Evolutionary conservation across 1,140 invertebrate genomes (phyloP), one percentile per base, ranked within the genome.

Genomic region (Lysiphlebus fabarum): DNA sequence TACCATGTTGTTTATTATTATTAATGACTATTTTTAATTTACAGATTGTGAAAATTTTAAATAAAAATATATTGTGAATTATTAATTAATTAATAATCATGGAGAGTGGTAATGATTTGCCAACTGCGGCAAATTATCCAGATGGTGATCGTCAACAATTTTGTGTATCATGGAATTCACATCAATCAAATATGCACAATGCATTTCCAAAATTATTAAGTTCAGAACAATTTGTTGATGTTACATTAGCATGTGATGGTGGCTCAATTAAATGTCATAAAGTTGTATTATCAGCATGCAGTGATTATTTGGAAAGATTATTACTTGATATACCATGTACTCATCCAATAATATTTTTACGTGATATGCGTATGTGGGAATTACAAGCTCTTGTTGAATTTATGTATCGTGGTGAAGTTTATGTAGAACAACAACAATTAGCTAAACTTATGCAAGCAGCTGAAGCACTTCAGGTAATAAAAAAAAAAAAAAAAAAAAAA

Each of bases 231-330:
- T 94, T 95, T 72, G 91, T 93, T 1, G 93, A 95, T 74, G 91
- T 94, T 11, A 95, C 92, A 6, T 73, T 95, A 43, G 91, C 91
- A 11, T 94, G 92, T 71, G 92, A 95, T 71, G 90, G 90, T 7
- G 84, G 88, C 54, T 90, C 90, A 70, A 84, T 95, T 61, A 90
- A 92, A 70, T 94, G 92, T 67, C 93, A 95, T 83, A 93, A 91
- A 69, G 84, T 94, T 43, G 90, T 90, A 10, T 72, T 90, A 56
- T 91, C 90, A 4, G 90, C 91, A 1, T 92, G 90, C 72, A 91
- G 89, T 56, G 87, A 90, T 5, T 93, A 93, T 73, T 88, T 93
- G 65, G 90, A 93, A 76, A 83, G 88, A 58, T 78, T 93, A 33
- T 74, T 94, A 33, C 81, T 90, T 14, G 87, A 92, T 69, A 92